A percentile compares a stretch with the other conserved stretches of the same genome.
Conservation (phyloP, 2,888 invertebrate species). For the Drosophila ezoana region DNA sequence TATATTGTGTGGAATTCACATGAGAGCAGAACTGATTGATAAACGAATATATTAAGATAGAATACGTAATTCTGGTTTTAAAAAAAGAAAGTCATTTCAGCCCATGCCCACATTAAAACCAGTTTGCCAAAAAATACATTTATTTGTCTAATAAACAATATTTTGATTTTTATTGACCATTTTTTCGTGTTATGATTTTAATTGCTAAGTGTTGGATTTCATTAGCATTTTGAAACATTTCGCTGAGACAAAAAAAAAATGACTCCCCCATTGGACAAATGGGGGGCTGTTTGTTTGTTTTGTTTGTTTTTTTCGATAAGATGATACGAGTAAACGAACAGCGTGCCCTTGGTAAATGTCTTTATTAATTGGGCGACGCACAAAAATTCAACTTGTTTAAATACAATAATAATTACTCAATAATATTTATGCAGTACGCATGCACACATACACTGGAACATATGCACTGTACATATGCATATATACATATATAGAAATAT, state of each 20-base stretch:
- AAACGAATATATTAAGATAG: no score
- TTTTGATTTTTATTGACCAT: slow-evolving; percentile 71
- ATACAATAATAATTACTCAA: slow-evolving; percentile 33
- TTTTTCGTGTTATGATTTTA: slow-evolving; percentile 41
- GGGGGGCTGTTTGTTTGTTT: not conserved
- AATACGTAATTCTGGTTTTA: no score
- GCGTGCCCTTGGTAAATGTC: slow-evolving; percentile 13
- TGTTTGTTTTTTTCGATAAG: slow-evolving; percentile 4
- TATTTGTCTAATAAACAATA: slow-evolving; percentile 76
- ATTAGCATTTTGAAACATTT: slow-evolving; percentile 28
- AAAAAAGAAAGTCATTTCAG: not conserved
- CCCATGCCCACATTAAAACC: slow-evolving; percentile 18
- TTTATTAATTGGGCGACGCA: slow-evolving; percentile 13
- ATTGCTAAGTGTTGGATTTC: slow-evolving; percentile 35
- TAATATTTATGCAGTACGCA: slow-evolving; percentile 25
- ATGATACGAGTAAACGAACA: slow-evolving; percentile 3
- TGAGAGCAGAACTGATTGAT: no score
- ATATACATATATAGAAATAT: not conserved
- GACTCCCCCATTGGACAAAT: not conserved
- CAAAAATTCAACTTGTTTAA: slow-evolving; percentile 41
- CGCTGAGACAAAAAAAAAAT: not conserved
- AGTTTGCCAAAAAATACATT: slow-evolving; percentile 40
- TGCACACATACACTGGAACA: slow-evolving; percentile 9
- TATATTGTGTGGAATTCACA: no score
- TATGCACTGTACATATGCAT: slow-evolving; percentile 1